Conservation (phyloP, 2,888 invertebrate genomes). For the Caenorhabditis sp. region DNA sequence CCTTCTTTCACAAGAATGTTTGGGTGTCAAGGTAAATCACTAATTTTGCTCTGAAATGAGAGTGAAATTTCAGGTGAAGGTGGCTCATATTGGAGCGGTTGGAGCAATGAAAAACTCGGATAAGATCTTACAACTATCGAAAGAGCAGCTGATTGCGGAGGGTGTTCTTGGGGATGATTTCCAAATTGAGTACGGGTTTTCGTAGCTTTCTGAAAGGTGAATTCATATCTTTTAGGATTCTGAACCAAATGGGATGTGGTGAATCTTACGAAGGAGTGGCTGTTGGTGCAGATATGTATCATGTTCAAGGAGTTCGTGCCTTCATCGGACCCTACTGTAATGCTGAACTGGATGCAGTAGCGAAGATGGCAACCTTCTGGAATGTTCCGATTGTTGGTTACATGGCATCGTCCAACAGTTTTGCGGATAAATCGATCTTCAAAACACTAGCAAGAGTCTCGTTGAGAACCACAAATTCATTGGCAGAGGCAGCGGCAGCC, state of each 20-base stretch:
- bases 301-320: constrained; percentile 80
- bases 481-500: constrained; percentile 79
- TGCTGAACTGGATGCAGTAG: constrained; percentile 81
- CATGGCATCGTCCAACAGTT: constrained; percentile 81
- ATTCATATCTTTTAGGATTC: constrained; percentile 70
- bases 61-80: constrained; percentile 66
- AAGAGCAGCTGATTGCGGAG: constrained; percentile 77
- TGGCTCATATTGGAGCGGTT: constrained; percentile 82
- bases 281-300: constrained; percentile 83
- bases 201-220: background rate
- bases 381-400: constrained; percentile 83
- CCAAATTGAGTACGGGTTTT: constrained; percentile 77
- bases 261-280: constrained; percentile 82
- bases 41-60: background rate
- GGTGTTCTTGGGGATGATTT: constrained; percentile 80
- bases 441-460: constrained; percentile 82
- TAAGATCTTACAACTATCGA: constrained; percentile 78
- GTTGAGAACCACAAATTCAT: constrained; percentile 81
- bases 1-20: constrained; percentile 36
- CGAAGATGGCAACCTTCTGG: constrained; percentile 82
- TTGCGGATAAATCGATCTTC: constrained; percentile 81
- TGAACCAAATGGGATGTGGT: constrained; percentile 81
- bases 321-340: constrained; percentile 83
- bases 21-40: constrained; percentile 32
- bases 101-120: constrained; percentile 81